Conservation (phyloP, 2,113 vertebrate species). For the Alectura lathami region DNA sequence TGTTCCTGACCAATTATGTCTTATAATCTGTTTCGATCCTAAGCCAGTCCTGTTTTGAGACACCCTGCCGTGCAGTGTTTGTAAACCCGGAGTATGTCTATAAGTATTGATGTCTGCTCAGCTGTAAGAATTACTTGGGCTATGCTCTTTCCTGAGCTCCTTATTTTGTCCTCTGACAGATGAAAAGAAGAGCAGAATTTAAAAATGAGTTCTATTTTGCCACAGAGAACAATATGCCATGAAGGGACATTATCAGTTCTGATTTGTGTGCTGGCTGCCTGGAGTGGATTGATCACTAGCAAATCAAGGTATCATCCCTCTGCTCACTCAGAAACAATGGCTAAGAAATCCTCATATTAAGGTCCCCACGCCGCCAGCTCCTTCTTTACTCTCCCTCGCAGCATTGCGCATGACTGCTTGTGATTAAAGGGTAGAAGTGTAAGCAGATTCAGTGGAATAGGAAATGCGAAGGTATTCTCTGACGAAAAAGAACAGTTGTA, state of each 20-base stretch:
- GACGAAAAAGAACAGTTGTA: background rate
- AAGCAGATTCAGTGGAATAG: background rate
- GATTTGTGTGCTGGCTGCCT: background rate
- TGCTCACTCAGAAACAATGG: background rate
- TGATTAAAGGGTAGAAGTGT: background rate
- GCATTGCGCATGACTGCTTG: background rate
- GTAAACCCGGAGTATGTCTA: constrained; percentile 18
- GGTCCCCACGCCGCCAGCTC: fast-evolving
- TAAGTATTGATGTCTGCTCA: constrained; percentile 45
- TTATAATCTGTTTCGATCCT: background rate
- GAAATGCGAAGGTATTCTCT: background rate
- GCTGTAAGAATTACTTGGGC: constrained; percentile 1
- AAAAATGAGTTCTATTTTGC: constrained; percentile 17
- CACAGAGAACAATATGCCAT: background rate
- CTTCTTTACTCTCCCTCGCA: background rate
- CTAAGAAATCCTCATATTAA: background rate
- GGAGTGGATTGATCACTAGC: background rate
- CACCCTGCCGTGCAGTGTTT: background rate
- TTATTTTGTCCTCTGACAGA: background rate
- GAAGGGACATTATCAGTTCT: background rate
- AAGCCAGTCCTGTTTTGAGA: background rate
- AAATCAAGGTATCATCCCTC: background rate
- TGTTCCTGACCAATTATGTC: background rate
- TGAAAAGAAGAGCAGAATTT: background rate
- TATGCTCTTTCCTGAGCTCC: background rate